These are phyloP conservation scores for Phalloptychus januarius DNA, from an alignment of 2,797 vertebrate species.

Conservation along the genomic window DNA sequence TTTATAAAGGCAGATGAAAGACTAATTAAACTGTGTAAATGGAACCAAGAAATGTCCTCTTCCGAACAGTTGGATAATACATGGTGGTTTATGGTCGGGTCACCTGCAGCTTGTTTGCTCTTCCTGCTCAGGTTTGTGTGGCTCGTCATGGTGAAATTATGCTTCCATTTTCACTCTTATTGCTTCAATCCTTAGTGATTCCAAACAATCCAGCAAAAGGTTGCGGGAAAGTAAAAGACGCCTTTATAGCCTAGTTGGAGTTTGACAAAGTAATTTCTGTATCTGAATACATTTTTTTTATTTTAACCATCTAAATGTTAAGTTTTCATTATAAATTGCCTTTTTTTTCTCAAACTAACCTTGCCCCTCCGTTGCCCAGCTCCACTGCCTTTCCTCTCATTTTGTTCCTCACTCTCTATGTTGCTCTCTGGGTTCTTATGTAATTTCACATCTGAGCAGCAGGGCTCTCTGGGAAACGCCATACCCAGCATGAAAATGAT, in stretches of 20 bases:
- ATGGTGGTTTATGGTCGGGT: not conserved
- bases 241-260: not conserved
- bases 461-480: slow-evolving; percentile 36
- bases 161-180: not conserved
- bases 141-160: not conserved
- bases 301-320: not conserved
- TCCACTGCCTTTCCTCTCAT: slow-evolving; percentile 2
- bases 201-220: not conserved
- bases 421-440: slow-evolving; percentile 24
- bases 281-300: not conserved
- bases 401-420: slow-evolving; percentile 3
- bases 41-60: not conserved
- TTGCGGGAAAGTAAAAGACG: not conserved
- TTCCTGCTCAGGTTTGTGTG: not conserved
- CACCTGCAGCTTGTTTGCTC: not conserved
- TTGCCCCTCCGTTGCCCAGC: not conserved
- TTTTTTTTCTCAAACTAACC: not conserved
- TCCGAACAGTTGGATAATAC: not conserved
- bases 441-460: slow-evolving; percentile 34
- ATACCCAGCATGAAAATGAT: slow-evolving; percentile 16
- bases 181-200: not conserved
- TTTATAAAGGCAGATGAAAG: not conserved
- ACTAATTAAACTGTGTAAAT: not conserved
- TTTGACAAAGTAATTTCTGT: not conserved
- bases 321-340: not conserved